Evolutionary conservation across 2,797 vertebrate species (phyloP), one percentile per base, ranked within the genome.

Genomic region (Chloroceryle inda): DNA sequence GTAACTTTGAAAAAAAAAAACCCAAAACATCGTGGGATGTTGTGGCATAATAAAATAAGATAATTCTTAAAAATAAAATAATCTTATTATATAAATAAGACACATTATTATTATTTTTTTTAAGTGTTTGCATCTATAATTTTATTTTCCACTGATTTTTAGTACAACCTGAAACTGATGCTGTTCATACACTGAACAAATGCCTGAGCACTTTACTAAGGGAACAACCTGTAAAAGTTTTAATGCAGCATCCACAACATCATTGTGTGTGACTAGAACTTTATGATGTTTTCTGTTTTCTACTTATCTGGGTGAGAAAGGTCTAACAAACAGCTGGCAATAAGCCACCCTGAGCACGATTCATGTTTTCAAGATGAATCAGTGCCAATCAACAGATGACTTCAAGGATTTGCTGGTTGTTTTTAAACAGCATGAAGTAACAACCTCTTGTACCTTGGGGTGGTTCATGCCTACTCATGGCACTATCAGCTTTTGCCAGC

Each of bases 401-500:
- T 62, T 88, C 50, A 55, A 73, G 66, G 31, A 29, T 69, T 67
- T 56, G 40, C 27, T 56, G 33, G 33, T 40, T 95, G 21, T 24
- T 91, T 89, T 68, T 55, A 81, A 69, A 33, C 23, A 74, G 27
- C 8, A 44, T 75, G 82, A 72, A 85, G 85, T 72, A 94, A 89
- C 58, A 75, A 62, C 5, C 31, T 62, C 64, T 37, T 69, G 35
- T 16, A 72, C 66, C 92, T 78, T 73, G 27, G 38, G 87, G 95
- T 76, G 81, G 38, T 88, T 69, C 82, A 88, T 79, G 85, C 40
- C 82, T 76, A 38, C 21, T 93, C 94, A 68, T 38, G 66, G 33
- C 56, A 69, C 35, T 80, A 85, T 88, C 61, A 73, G 20, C n/a
- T 94, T 83, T 83, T 94, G 87, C 85, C 94, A 95, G 69, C 76